phyloP scores from a whole-genome alignment of 2,888 invertebrate species.

The Asteroscopus sphinx region DNA sequence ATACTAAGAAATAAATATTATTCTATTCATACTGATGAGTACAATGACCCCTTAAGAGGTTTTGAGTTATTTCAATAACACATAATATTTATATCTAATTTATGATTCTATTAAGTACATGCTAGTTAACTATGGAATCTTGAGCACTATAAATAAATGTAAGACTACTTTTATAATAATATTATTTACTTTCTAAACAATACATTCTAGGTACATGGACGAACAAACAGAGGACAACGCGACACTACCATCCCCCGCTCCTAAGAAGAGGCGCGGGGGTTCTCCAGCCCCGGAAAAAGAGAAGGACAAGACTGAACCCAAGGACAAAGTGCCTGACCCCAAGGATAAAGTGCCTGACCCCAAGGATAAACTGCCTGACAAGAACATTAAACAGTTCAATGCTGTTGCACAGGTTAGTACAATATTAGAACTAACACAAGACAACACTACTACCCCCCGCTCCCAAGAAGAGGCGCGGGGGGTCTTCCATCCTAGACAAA shows the following conservation, averaged over 20 bases:
- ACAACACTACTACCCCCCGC: conserved; percentile 79
- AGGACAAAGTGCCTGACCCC: conserved; percentile 57
- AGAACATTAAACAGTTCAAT: conserved; percentile 73
- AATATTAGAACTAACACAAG: conserved; percentile 87
- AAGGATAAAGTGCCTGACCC: no score
- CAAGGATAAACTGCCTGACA: conserved; percentile 53
- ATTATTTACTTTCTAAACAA: not conserved
- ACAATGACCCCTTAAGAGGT: no score
- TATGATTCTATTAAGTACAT: no score
- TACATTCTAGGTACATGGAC: conserved; percentile 75
- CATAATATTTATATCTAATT: no score
- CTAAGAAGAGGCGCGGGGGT: conserved; percentile 77
- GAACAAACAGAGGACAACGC: conserved; percentile 85
- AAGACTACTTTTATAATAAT: no score
- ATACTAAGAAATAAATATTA: no score
- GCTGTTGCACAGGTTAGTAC: no score
- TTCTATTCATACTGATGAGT: no score
- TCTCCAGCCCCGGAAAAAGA: conserved; percentile 67
- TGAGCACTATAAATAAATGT: no score
- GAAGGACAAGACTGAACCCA: conserved; percentile 61
- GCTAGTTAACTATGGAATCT: no score
- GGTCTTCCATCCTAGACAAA: conserved; percentile 66
- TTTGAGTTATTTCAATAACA: no score
- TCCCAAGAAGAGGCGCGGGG: conserved; percentile 77
- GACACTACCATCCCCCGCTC: conserved; percentile 75